Evolutionary conservation across 2,797 vertebrate species (phyloP), one percentile per base, ranked within the genome.

Genomic region (Aeoliscus strigatus): DNA sequence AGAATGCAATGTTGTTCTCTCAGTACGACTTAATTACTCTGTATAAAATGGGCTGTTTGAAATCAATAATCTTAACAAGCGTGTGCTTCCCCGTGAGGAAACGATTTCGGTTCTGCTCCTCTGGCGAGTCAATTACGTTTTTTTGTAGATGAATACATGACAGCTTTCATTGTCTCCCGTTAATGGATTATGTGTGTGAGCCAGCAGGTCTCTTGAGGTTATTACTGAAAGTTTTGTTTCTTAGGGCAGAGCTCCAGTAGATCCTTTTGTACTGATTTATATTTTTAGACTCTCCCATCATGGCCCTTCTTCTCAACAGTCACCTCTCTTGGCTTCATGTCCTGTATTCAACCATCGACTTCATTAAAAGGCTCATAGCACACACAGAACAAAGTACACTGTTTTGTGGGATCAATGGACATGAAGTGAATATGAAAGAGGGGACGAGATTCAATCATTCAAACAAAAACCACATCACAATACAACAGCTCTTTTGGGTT

Each of bases 291-390:
- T 21, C 25, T 42, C 39, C 15, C 31, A 47, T 21, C 18, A 21
- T 6, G 18, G 3, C 18, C 18, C 14, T n/a, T 11, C 21, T 10
- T 40, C 9, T 24, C 25, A 54, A 33, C 59, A 51, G 11, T 38
- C 49, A 21, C 31, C 33, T 17, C 38, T 58, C 33, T 50, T 40
- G 40, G 47, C 59, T 72, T 79, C 54, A 72, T 80, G 36, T 32
- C 37, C 16, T 53, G 58, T 51, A 48, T 51, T 81, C 62, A 74
- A 73, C 80, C 66, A 72, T 71, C 30, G 41, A 28, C 40, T 51
- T 73, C 67, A 72, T 74, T 77, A 75, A 51, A 18, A 26, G 44
- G 11, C 51, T 73, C 42, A 50, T 44, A 53, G 44, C 66, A 67
- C 57, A 45, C 38, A 51, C 57, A 41, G 35, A 71, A 55, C 51